These are phyloP conservation scores for Gymnoscopelus braueri DNA, from an alignment of 2,797 vertebrate species.

Conservation along the genomic window DNA sequence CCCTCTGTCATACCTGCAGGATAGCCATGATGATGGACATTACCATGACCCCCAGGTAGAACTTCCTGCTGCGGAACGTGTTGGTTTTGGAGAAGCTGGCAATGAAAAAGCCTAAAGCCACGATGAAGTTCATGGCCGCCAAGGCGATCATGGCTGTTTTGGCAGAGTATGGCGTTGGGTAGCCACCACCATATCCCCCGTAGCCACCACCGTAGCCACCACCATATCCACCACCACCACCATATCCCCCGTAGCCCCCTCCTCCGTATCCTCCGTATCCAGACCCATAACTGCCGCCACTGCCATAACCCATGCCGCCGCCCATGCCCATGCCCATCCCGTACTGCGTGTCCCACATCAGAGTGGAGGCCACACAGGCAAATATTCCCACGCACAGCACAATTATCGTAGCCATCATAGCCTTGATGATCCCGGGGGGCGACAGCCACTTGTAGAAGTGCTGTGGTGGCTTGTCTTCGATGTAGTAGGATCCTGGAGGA, in stretches of 20 bases:
- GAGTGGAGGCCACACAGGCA: constrained; percentile 90
- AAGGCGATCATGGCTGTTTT: constrained; percentile 89
- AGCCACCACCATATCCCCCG: constrained; percentile 66
- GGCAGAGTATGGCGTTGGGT: constrained; percentile 85
- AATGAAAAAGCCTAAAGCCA: constrained; percentile 81
- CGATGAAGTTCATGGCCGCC: constrained; percentile 87
- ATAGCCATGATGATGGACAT: constrained; percentile 75
- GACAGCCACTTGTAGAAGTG: constrained; percentile 90
- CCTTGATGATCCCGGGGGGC: constrained; percentile 84
- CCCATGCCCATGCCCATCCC: constrained; percentile 64
- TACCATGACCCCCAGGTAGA: constrained; percentile 84
- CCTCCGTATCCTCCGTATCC: constrained; percentile 51
- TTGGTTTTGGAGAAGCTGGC: constrained; percentile 80
- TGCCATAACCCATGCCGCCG: constrained; percentile 61
- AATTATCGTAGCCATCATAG: constrained; percentile 76
- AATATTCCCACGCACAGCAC: constrained; percentile 88
- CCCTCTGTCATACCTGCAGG: constrained; percentile 68
- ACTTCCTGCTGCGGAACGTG: constrained; percentile 77
- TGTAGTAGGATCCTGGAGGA: constrained; percentile 82
- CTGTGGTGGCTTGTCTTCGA: constrained; percentile 83
- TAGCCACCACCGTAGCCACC: constrained; percentile 49
- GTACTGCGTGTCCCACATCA: constrained; percentile 90
- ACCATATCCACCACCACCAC: constrained; percentile 45
- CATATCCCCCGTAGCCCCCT: constrained; percentile 29
- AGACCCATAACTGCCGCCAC: constrained; percentile 57